Conservation (phyloP, 2,888 invertebrate species). For the Eupithecia inturbata region DNA sequence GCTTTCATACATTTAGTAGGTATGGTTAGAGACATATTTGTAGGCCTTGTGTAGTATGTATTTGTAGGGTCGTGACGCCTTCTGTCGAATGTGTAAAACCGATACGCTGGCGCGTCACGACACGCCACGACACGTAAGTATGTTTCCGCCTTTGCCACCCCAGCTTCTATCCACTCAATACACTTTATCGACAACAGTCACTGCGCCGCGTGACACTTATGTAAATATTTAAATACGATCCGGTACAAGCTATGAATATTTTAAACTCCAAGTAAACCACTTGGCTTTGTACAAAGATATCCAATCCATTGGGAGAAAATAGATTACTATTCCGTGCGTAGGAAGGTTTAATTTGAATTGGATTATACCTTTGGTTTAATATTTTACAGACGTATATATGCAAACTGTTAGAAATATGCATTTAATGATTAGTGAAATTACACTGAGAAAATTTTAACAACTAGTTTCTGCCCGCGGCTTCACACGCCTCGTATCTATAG, state of each 20-base stretch:
- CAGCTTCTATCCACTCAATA: conserved; percentile 71
- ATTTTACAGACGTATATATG: background rate
- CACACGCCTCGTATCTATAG: no score
- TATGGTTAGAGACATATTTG: no score
- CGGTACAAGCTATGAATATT: conserved; percentile 85
- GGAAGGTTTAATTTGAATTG: conserved; percentile 8
- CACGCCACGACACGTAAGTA: no score
- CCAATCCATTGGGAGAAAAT: conserved; percentile 56
- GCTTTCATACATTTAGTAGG: no score
- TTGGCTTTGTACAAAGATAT: conserved; percentile 72
- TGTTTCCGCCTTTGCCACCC: conserved; percentile 51
- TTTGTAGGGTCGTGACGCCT: no score
- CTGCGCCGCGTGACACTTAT: conserved; percentile 83
- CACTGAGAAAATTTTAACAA: no score
- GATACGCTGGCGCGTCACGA: no score
- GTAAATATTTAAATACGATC: conserved; percentile 86
- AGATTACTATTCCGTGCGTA: conserved; percentile 9
- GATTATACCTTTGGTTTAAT: background rate
- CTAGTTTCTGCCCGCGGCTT: no score
- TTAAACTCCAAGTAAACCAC: conserved; percentile 83
- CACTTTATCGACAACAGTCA: conserved; percentile 82
- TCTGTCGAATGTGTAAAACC: no score
- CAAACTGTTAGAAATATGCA: background rate
- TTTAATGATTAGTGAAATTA: background rate
- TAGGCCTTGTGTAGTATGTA: no score